Evolutionary conservation across 1,140 invertebrate genomes (phyloP).

Genomic region (Arion vulgaris): DNA sequence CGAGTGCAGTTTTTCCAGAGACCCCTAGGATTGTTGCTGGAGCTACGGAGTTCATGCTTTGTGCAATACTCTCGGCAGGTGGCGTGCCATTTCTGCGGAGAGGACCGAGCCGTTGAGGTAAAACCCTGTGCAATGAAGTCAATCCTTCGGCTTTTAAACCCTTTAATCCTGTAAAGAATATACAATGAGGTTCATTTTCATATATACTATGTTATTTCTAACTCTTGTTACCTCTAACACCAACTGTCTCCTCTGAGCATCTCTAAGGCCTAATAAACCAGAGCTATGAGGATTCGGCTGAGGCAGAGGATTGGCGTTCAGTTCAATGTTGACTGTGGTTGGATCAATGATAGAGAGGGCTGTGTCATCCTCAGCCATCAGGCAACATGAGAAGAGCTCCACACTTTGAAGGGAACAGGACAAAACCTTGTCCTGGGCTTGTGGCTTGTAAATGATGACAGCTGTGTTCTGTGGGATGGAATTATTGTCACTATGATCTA

Average conservation of each 20-base stretch:
- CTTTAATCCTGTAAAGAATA: no score
- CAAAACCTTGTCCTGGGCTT: conserved; percentile 82
- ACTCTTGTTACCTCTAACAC: conserved; percentile 62
- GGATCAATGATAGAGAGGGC: conserved; percentile 97
- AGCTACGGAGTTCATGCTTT: no score
- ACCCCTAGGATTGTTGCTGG: no score
- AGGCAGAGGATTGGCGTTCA: conserved; percentile 65
- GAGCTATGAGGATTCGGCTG: conserved; percentile 40
- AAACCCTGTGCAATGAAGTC: no score
- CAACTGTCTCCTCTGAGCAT: conserved; percentile 60
- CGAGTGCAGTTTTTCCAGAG: no score
- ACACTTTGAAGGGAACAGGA: conserved; percentile 91
- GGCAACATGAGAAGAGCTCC: conserved; percentile 93
- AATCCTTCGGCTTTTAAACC: no score
- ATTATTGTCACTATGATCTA: no score
- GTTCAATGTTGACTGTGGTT: conserved; percentile 80
- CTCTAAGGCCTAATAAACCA: conserved; percentile 71
- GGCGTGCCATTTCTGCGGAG: no score
- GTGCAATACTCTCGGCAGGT: no score
- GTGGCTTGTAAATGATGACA: conserved; percentile 85
- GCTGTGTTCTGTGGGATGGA: conserved; percentile 84
- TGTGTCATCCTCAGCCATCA: conserved; percentile 93
- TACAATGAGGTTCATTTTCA: no score
- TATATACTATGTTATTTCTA: no score
- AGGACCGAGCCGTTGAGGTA: no score